Conservation (phyloP, 2,888 invertebrate genomes). For the Cantharis rustica region DNA sequence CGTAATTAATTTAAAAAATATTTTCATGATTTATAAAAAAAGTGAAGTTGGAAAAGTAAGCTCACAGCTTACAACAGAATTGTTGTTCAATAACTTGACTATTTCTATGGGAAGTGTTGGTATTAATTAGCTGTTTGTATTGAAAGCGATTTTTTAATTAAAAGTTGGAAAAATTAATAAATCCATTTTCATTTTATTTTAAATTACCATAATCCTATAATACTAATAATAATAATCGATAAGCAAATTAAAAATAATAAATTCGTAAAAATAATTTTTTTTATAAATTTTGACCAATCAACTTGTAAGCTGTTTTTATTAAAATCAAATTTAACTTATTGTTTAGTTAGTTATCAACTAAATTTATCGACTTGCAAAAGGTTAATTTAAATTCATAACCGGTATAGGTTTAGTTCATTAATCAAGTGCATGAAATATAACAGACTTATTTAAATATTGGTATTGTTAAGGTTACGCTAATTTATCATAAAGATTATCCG, state of each 20-base stretch:
- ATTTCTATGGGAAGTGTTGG: not conserved
- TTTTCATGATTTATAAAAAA: no score
- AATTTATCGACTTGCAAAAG: not conserved
- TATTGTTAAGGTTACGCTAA: not conserved
- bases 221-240: not conserved
- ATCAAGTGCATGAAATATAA: not conserved
- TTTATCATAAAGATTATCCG: not conserved
- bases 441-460: not conserved
- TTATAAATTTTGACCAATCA: no score
- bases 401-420: not conserved
- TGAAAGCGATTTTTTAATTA: not conserved
- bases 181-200: no score
- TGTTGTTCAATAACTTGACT: not conserved
- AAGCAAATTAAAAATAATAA: not conserved
- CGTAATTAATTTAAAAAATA: not conserved
- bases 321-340: not conserved
- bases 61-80: no score
- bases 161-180: not conserved
- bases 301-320: not conserved
- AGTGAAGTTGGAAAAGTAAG: not conserved
- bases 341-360: not conserved
- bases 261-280: no score
- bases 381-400: not conserved
- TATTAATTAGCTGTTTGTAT: not conserved
- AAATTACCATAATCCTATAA: not conserved